These are phyloP conservation scores for Drosophila rufa DNA, from an alignment of 1,140 invertebrate species.

Conservation along the genomic window DNA sequence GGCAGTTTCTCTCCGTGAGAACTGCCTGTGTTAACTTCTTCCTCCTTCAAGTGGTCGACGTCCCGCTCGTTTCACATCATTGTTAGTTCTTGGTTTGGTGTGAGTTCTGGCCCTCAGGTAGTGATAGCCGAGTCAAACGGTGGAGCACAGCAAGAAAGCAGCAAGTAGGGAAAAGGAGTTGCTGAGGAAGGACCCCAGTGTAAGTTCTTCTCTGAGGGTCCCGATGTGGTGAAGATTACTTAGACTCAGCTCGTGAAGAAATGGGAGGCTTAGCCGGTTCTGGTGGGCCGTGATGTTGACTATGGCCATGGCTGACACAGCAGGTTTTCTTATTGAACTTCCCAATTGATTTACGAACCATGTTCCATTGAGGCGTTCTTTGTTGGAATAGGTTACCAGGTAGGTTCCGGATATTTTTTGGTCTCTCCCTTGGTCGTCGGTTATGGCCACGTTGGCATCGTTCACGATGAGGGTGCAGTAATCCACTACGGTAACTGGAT, in stretches of 20 bases:
- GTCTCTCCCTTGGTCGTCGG: too few relatives aligned
- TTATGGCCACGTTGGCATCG: too few relatives aligned
- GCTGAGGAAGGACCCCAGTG: not conserved
- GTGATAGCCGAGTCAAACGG: not conserved
- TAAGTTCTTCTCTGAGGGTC: not conserved
- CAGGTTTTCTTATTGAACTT: too few relatives aligned
- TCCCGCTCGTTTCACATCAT: not conserved
- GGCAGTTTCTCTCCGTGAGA: too few relatives aligned
- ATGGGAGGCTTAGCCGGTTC: not conserved
- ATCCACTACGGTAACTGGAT: too few relatives aligned
- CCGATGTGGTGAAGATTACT: slow-evolving; percentile 1
- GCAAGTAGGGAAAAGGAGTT: not conserved
- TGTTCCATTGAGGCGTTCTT: too few relatives aligned
- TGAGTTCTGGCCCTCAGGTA: not conserved
- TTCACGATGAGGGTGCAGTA: too few relatives aligned
- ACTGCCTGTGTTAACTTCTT: too few relatives aligned
- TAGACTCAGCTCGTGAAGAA: not conserved
- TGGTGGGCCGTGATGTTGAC: not conserved
- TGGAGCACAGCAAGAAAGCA: not conserved
- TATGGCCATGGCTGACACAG: too few relatives aligned
- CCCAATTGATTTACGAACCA: too few relatives aligned
- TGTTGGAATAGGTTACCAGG: too few relatives aligned
- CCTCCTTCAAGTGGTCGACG: not conserved
- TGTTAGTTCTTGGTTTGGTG: not conserved
- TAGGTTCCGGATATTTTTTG: too few relatives aligned